These are phyloP conservation scores for Drosophila sucinea DNA, from an alignment of 1,140 invertebrate genomes.

Conservation along the genomic window DNA sequence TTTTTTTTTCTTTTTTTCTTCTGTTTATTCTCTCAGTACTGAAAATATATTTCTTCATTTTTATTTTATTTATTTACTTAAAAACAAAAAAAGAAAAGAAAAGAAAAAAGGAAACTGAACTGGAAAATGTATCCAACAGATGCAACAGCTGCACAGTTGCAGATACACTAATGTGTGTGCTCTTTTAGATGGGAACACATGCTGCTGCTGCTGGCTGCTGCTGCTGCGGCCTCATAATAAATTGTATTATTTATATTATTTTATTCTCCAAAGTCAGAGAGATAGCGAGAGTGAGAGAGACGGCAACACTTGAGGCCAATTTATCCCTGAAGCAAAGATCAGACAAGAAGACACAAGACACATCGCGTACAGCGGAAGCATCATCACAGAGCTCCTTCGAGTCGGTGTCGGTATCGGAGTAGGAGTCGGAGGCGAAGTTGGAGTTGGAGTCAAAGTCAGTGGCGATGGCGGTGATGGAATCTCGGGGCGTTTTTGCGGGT, in stretches of 20 bases:
- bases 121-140: conserved; percentile 43
- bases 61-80: conserved; percentile 81
- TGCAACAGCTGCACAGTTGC: conserved; percentile 53
- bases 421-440: background rate
- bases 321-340: conserved; percentile 51
- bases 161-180: conserved; percentile 30
- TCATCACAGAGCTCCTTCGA: conserved; percentile 45
- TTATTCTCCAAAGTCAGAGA: conserved; percentile 51
- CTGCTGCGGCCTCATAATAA: conserved; percentile 57
- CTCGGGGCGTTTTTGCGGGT: conserved; percentile 2
- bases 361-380: conserved; percentile 65
- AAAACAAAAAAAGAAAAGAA: conserved; percentile 46
- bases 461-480: conserved; percentile 10
- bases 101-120: conserved; percentile 51
- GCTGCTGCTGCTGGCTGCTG: conserved; percentile 35
- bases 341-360: conserved; percentile 28
- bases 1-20: conserved; percentile 21
- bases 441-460: background rate
- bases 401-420: background rate
- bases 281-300: background rate
- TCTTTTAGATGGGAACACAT: conserved; percentile 35
- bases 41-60: conserved; percentile 71
- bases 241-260: conserved; percentile 81
- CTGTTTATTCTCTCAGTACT: conserved; percentile 44
- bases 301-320: conserved; percentile 54